These are phyloP conservation scores for Actinopyga echinites DNA, from an alignment of 53 echinoderm and acorn worm genomes.

Conservation along the genomic window DNA sequence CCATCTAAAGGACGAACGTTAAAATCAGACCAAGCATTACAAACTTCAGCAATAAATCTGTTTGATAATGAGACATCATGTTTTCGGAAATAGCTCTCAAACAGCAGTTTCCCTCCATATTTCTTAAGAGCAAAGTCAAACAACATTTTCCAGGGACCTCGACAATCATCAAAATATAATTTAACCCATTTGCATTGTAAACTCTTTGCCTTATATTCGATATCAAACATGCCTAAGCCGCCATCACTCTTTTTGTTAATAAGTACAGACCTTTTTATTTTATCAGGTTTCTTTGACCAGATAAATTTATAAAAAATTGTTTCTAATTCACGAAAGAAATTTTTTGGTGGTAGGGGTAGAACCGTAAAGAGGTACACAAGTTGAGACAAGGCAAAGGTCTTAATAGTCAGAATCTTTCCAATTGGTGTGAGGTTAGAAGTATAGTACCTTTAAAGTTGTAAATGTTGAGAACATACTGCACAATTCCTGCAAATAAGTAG, in stretches of 20 bases:
- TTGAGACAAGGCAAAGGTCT: neutral
- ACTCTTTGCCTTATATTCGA: neutral
- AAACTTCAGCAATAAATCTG: neutral
- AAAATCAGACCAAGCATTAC: slow-evolving; percentile 1
- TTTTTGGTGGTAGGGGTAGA: neutral
- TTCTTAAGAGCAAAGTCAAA: neutral
- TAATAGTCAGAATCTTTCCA: neutral
- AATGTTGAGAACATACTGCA: too few relatives aligned
- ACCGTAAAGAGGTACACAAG: neutral
- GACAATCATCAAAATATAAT: neutral
- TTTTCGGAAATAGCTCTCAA: neutral
- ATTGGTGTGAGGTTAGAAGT: neutral
- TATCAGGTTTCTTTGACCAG: neutral
- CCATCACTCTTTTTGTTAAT: neutral
- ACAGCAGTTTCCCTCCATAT: neutral
- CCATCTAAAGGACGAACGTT: neutral
- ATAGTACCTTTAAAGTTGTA: too few relatives aligned
- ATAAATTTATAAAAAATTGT: neutral
- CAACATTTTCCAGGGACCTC: neutral
- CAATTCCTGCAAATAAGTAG: too few relatives aligned
- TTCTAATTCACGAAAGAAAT: neutral
- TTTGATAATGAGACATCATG: neutral
- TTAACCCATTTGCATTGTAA: neutral
- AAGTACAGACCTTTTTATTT: neutral
- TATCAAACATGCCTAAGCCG: neutral